These are phyloP conservation scores for Nasua narica DNA, from an alignment of 2,797 vertebrate genomes.

Conservation along the genomic window DNA sequence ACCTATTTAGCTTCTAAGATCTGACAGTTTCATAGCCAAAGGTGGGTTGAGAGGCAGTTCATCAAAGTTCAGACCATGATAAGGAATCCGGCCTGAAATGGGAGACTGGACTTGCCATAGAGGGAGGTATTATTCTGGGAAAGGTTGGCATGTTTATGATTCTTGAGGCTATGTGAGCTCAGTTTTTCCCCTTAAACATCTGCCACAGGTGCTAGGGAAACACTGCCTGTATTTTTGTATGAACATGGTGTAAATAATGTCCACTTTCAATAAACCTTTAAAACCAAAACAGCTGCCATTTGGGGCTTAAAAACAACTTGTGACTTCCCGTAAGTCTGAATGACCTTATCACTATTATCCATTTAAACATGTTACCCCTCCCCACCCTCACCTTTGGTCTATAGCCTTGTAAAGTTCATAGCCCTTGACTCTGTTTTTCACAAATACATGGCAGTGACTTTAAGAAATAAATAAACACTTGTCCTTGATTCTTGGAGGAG, in stretches of 20 bases:
- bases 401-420: not conserved
- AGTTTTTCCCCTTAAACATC: slow-evolving; percentile 75
- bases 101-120: slow-evolving; percentile 15
- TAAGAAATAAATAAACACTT: slow-evolving; percentile 16
- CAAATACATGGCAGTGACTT: not conserved
- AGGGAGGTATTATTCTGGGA: slow-evolving; percentile 65
- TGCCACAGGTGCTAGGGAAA: slow-evolving; percentile 75
- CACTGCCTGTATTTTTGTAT: slow-evolving; percentile 74
- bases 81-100: slow-evolving; percentile 26
- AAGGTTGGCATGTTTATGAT: slow-evolving; percentile 73
- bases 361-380: not conserved
- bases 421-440: not conserved
- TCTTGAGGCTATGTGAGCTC: slow-evolving; percentile 74
- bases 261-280: slow-evolving; percentile 77
- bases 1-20: slow-evolving; percentile 7
- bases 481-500: not conserved
- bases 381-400: not conserved
- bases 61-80: slow-evolving; percentile 58
- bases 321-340: slow-evolving; percentile 64
- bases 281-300: slow-evolving; percentile 73
- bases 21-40: slow-evolving; percentile 56
- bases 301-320: slow-evolving; percentile 66
- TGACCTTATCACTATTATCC: slow-evolving; percentile 36
- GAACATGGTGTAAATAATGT: slow-evolving; percentile 76
- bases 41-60: slow-evolving; percentile 46